Conservation (phyloP, 2,113 vertebrate species). For the Mastomys coucha region DNA sequence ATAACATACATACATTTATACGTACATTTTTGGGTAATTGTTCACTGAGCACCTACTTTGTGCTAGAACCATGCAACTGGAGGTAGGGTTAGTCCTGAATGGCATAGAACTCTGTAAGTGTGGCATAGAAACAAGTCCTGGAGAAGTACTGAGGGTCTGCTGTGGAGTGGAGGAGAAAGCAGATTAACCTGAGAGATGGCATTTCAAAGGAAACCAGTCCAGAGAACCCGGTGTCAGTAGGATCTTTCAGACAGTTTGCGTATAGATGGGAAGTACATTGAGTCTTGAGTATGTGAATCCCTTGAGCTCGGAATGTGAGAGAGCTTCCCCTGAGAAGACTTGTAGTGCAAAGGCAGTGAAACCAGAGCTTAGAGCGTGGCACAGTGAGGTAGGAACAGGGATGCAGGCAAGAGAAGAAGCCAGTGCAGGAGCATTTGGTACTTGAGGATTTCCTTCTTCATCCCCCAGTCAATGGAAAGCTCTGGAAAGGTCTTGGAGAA, state of each 20-base stretch:
- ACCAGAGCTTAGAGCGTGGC: background rate
- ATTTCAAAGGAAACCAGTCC: background rate
- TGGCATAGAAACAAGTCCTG: background rate
- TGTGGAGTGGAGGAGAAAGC: background rate
- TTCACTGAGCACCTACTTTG: background rate
- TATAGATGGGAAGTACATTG: background rate
- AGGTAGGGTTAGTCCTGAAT: background rate
- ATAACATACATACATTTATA: conserved; percentile 11
- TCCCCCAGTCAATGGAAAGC: background rate
- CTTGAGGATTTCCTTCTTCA: background rate
- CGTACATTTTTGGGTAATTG: background rate
- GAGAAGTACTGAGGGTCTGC: background rate
- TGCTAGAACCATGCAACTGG: background rate
- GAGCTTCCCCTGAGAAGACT: background rate
- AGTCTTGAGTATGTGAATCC: background rate
- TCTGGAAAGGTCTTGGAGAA: background rate
- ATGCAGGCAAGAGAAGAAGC: background rate
- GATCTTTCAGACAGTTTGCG: background rate
- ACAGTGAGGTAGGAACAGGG: background rate
- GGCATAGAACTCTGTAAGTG: background rate
- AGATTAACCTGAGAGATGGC: background rate
- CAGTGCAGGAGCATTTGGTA: background rate
- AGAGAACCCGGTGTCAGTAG: background rate
- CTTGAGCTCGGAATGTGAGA: background rate
- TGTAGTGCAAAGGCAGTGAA: background rate